phyloP scores from a whole-genome alignment of 2,797 vertebrate species.

The Silurus lanzhouensis region DNA sequence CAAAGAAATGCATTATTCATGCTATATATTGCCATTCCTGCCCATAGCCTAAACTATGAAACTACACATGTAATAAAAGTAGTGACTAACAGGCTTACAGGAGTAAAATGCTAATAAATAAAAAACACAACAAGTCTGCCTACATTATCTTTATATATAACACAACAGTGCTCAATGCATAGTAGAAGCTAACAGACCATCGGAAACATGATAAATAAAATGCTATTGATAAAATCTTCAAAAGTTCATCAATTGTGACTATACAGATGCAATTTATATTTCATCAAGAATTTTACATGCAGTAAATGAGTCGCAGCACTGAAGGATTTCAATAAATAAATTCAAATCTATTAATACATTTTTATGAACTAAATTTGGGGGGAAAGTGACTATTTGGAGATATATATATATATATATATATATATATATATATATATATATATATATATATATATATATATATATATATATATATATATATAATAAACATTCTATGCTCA shows the following conservation, averaged over 20 bases:
- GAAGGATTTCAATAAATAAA: not conserved
- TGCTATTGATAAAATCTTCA: not conserved
- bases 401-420: not conserved
- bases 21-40: too few relatives aligned
- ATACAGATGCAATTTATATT: not conserved
- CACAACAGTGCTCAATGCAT: not conserved
- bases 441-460: too few relatives aligned
- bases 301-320: not conserved
- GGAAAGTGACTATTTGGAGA: not conserved
- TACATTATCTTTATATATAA: too few relatives aligned
- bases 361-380: not conserved
- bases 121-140: too few relatives aligned
- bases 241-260: not conserved
- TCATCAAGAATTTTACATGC: not conserved
- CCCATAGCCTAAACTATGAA: too few relatives aligned
- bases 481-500: not conserved
- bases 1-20: not conserved
- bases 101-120: too few relatives aligned
- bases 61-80: too few relatives aligned
- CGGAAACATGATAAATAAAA: not conserved
- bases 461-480: not conserved
- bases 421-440: too few relatives aligned
- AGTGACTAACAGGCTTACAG: too few relatives aligned
- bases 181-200: not conserved
- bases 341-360: not conserved